phyloP scores from a whole-genome alignment of 2,797 vertebrate species.

The Bucorvus abyssinicus region DNA sequence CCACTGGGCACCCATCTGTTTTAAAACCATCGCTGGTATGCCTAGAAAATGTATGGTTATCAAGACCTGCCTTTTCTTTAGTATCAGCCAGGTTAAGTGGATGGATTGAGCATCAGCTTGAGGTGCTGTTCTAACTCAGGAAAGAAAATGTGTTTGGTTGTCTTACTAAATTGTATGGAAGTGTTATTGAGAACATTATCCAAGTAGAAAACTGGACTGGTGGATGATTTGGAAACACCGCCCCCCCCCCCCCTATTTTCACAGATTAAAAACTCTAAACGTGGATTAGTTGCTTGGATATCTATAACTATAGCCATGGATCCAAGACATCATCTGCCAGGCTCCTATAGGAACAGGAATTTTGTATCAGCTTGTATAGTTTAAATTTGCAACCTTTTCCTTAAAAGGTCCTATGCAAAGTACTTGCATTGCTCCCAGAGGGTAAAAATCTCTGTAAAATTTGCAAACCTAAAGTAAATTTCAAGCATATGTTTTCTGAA shows the following conservation, averaged over 20 bases:
- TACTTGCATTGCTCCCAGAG: constrained; percentile 8
- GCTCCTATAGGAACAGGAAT: background rate
- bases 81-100: background rate
- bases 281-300: background rate
- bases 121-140: background rate
- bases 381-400: constrained; percentile 51
- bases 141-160: background rate
- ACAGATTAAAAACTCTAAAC: background rate
- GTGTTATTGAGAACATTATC: background rate
- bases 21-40: background rate
- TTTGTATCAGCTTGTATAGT: background rate
- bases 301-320: background rate
- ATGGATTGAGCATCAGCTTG: background rate
- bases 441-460: constrained; percentile 58
- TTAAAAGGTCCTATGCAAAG: too few species aligned
- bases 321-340: constrained; percentile 12
- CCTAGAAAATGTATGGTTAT: background rate
- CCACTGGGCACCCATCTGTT: background rate
- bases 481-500: constrained; percentile 42
- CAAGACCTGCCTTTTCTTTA: background rate
- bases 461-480: constrained; percentile 68
- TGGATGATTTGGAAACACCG: background rate
- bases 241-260: too few species aligned
- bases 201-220: background rate
- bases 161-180: background rate